Evolutionary conservation across 2,888 invertebrate genomes (phyloP).

Genomic region (Drosophila fulvimacula): DNA sequence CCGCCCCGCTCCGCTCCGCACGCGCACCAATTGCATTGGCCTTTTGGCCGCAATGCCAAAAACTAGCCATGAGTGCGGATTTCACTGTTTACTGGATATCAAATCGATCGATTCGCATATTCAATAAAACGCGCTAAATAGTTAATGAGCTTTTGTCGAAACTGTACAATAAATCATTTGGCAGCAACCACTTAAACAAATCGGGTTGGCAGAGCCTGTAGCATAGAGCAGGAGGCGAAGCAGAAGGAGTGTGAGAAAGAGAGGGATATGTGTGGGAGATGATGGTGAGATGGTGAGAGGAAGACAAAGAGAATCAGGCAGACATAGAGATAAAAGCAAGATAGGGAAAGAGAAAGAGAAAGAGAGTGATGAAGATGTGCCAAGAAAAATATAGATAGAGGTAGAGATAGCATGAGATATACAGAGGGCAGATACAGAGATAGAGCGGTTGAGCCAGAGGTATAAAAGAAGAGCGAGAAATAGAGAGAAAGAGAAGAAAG

Average conservation of each 20-base stretch:
- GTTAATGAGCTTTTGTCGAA: slow-evolving; percentile 4
- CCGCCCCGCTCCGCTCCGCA: neutral
- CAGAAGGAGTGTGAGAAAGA: neutral
- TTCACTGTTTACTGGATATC: slow-evolving; percentile 8
- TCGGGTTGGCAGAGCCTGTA: neutral
- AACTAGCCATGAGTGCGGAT: slow-evolving; percentile 4
- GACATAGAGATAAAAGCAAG: too few species aligned
- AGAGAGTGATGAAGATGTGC: too few species aligned
- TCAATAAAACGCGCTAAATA: slow-evolving; percentile 10
- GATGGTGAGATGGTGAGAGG: too few species aligned
- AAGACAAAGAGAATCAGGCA: too few species aligned
- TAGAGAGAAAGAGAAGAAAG: too few species aligned
- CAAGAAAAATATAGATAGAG: too few species aligned
- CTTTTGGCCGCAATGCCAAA: slow-evolving; percentile 5
- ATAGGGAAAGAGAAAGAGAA: neutral
- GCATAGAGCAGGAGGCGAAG: too few species aligned
- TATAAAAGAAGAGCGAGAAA: too few species aligned
- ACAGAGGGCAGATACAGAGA: too few species aligned
- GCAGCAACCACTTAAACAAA: neutral
- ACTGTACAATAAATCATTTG: neutral
- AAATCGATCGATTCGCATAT: slow-evolving; percentile 7
- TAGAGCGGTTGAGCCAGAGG: too few species aligned
- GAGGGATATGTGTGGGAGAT: neutral
- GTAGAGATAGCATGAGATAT: too few species aligned
- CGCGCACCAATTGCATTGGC: neutral